Evolutionary conservation across 2,797 vertebrate genomes (phyloP).

Genomic region (Centropyge bicolor): DNA sequence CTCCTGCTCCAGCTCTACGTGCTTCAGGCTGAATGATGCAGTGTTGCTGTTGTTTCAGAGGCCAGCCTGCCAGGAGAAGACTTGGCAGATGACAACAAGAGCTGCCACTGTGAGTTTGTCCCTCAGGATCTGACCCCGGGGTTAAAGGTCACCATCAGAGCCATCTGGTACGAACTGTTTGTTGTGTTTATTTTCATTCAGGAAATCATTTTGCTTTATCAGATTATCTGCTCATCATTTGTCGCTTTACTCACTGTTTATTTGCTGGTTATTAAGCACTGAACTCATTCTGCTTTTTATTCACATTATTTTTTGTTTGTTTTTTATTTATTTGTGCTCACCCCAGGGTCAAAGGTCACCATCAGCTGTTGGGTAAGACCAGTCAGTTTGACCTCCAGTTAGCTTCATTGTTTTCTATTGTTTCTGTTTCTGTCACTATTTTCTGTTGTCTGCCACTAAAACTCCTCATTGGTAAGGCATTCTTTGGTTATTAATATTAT

Average conservation of each 20-base stretch:
- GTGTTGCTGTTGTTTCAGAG: slow-evolving; percentile 82
- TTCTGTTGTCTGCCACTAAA: slow-evolving; percentile 42
- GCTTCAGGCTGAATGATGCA: not conserved
- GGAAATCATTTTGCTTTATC: slow-evolving; percentile 10
- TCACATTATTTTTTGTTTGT: slow-evolving; percentile 59
- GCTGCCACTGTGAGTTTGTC: slow-evolving; percentile 97
- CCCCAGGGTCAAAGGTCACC: slow-evolving; percentile 78
- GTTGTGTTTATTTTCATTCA: not conserved
- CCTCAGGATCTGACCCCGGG: slow-evolving; percentile 95
- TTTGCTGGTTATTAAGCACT: slow-evolving; percentile 62
- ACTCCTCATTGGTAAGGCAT: slow-evolving; percentile 29
- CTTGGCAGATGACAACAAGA: slow-evolving; percentile 94
- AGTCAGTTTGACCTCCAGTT: slow-evolving; percentile 65
- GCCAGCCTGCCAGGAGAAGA: slow-evolving; percentile 96
- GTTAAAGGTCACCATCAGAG: slow-evolving; percentile 97
- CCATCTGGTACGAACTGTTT: slow-evolving; percentile 91
- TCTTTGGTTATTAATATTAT: not conserved
- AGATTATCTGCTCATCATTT: slow-evolving; percentile 35
- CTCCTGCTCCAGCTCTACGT: not conserved
- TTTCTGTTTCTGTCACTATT: slow-evolving; percentile 50
- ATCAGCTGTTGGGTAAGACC: slow-evolving; percentile 79
- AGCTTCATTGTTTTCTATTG: slow-evolving; percentile 60
- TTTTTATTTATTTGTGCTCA: slow-evolving; percentile 76
- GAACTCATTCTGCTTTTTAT: slow-evolving; percentile 70
- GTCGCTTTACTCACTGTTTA: slow-evolving; percentile 63